Evolutionary conservation across 2,113 vertebrate genomes (phyloP).

Genomic region (Atlantisia rogersi): DNA sequence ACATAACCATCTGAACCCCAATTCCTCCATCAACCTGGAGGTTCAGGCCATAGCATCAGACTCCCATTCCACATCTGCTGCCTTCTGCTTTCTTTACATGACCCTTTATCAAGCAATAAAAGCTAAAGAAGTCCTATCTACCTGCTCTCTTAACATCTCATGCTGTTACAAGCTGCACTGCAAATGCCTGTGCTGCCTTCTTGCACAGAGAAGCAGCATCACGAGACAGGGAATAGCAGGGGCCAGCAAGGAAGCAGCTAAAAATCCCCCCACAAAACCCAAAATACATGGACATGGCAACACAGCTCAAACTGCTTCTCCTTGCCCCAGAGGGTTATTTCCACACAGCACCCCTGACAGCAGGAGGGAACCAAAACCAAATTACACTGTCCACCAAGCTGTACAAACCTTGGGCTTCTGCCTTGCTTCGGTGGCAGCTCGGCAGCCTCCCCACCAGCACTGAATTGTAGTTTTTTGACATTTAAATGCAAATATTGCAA

Average conservation of each 20-base stretch:
- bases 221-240: background rate
- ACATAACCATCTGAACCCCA: background rate
- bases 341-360: background rate
- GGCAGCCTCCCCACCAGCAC: background rate
- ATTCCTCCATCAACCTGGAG: background rate
- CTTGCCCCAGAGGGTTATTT: background rate
- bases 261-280: background rate
- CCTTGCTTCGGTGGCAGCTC: background rate
- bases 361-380: background rate
- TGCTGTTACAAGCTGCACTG: accelerated
- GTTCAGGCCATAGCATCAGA: background rate
- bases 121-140: background rate
- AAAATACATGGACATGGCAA: accelerated
- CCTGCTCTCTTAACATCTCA: background rate
- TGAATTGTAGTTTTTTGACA: background rate
- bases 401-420: too few species aligned
- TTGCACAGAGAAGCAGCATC: accelerated
- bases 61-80: background rate
- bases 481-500: background rate
- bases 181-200: accelerated
- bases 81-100: background rate
- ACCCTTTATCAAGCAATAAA: background rate
- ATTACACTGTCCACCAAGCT: accelerated
- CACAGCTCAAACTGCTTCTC: background rate
- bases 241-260: background rate